Base-by-base conservation (phyloP, 2,888 invertebrate species). In the Abscondita cerata region DNA sequence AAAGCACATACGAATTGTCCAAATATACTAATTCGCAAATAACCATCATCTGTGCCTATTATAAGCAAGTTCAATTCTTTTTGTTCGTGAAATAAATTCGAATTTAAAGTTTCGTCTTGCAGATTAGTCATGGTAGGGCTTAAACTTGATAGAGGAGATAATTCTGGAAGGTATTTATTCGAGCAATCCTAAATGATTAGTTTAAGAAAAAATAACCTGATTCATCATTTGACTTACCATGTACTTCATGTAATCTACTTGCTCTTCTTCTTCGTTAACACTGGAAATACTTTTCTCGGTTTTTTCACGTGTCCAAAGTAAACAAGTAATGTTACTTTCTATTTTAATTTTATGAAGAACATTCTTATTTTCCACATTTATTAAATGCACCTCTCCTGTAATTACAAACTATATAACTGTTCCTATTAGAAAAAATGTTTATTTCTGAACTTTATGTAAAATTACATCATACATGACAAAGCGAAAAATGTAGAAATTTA, bases 1-100 rank as follows among this genome's bases (percentile, higher is more conserved):
- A 84, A 85, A 2, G 92, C 92, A 76, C 92, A 90, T 18, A 91
- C 89, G 73, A 94, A 90, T 73, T 93, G 87, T 12, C 96, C 96
- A 80, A 93, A 93, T 2, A 95, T 88, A 75, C 90, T 89, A 74
- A 96, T 83, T 77, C 87, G 85, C 47, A 91, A 83, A 68, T 86
- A 84, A 0, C 95, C 93, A 67, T 86, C 84, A 53, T 86, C 86
- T 74, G 92, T 89, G 9, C 94, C 94, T 53, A 94, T 85, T 68
- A 95, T 78, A n/a, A 95, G 79, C 75, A 93, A 85, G 76, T 91
- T 93, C 11, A 95, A 81, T 67, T 85, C 85, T 55, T 76, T 84
- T 69, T 87, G 87, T 58, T 85, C 83, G 70, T 83, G 83, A 12
- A 87, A 81, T 65, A 87, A 85, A 76, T 88, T 89, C 1, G 85